These are phyloP conservation scores for Hirtodrosophila duncani DNA, from an alignment of 2,888 invertebrate species.

Conservation along the genomic window DNA sequence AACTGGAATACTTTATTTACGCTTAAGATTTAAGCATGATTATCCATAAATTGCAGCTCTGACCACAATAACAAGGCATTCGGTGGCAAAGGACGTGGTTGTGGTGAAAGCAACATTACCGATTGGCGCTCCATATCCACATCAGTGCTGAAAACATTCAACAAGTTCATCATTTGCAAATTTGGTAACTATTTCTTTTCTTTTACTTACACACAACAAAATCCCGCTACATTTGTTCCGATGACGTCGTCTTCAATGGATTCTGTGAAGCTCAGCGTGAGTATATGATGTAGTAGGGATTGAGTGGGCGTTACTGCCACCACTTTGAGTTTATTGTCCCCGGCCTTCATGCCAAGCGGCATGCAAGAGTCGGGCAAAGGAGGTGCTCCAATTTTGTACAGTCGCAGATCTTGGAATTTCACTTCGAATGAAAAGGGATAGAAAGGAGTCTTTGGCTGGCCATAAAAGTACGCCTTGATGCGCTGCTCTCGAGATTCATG, in stretches of 20 bases:
- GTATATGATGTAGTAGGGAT: conserved; percentile 90
- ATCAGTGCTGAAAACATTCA: conserved; percentile 86
- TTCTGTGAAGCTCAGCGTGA: conserved; percentile 93
- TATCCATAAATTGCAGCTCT: conserved; percentile 97
- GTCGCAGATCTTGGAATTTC: conserved; percentile 91
- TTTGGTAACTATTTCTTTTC: rapidly evolving
- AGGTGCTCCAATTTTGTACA: conserved; percentile 96
- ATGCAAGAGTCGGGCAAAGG: conserved; percentile 96
- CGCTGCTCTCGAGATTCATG: conserved; percentile 87
- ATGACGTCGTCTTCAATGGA: conserved; percentile 90
- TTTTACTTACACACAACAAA: conserved; percentile 91
- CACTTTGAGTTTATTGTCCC: conserved; percentile 93
- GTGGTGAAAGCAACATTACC: conserved; percentile 94
- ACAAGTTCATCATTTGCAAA: too few relatives aligned
- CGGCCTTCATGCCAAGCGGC: conserved; percentile 95
- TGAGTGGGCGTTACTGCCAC: conserved; percentile 88
- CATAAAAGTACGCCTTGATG: conserved; percentile 97
- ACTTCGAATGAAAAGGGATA: conserved; percentile 97
- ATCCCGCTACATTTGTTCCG: conserved; percentile 92
- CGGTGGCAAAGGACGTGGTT: conserved; percentile 95
- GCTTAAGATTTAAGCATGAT: conserved; percentile 79
- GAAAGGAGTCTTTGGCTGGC: conserved; percentile 84
- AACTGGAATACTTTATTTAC: neutral
- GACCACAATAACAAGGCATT: conserved; percentile 91
- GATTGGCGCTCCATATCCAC: conserved; percentile 93